Evolutionary conservation across 2,797 vertebrate species (phyloP).

Genomic region (Rhodeus uyekii): DNA sequence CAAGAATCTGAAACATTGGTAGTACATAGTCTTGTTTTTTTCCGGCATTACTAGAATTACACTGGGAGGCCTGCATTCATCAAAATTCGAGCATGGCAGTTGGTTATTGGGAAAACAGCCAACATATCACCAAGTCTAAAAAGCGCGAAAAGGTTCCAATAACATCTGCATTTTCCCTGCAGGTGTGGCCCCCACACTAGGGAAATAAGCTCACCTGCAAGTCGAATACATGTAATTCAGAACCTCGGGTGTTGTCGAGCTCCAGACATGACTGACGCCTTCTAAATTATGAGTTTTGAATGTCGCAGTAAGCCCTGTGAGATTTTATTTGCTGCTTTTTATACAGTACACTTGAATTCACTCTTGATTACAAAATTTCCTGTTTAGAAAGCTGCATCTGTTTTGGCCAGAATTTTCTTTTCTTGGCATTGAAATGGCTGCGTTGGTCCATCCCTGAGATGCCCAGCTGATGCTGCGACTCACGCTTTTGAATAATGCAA

Average conservation of each 20-base stretch:
- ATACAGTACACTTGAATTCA: conserved; percentile 19
- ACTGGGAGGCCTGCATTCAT: conserved; percentile 33
- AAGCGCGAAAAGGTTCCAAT: conserved; percentile 15
- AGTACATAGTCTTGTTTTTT: background rate
- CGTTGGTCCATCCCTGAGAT: background rate
- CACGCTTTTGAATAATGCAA: conserved; percentile 43
- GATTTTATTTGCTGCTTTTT: conserved; percentile 8
- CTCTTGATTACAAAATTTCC: conserved; percentile 28
- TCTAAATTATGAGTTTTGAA: conserved; percentile 33
- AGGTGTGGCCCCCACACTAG: conserved; percentile 43
- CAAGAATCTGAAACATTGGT: background rate
- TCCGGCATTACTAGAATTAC: conserved; percentile 5
- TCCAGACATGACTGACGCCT: conserved; percentile 29
- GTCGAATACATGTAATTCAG: conserved; percentile 32
- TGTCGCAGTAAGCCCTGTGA: conserved; percentile 25
- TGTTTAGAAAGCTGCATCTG: background rate
- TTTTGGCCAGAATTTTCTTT: background rate
- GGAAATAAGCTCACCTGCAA: conserved; percentile 52
- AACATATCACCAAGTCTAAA: conserved; percentile 32
- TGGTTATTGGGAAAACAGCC: conserved; percentile 5
- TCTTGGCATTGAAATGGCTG: conserved; percentile 8
- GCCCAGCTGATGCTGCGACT: conserved; percentile 16
- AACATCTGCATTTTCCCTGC: conserved; percentile 38
- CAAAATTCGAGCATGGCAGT: conserved; percentile 21
- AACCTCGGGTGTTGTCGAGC: conserved; percentile 11